Evolutionary conservation across 2,888 invertebrate species (phyloP), one percentile per base, ranked within the genome.

Genomic region (Aphrophora alni): DNA sequence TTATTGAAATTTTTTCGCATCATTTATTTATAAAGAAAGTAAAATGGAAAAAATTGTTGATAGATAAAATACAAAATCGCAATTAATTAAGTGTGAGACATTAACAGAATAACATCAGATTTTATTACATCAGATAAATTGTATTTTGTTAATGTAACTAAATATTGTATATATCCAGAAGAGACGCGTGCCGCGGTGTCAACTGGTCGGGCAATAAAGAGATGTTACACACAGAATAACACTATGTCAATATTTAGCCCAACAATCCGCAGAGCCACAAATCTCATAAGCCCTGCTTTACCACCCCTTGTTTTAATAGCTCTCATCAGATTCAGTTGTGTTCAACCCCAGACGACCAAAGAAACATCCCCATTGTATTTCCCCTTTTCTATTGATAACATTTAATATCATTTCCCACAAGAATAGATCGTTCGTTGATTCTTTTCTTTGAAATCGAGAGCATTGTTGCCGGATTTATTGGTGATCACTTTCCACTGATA

Each of bases 301-400:
- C 59, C 59, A 21, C 59, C 59, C 59, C 59, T 59, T 59, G 59
- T 59, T 59, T 59, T 59, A 59, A 59, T 59, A 21, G 59, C 59
- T n/a, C 59, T 59, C 59, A 59, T 59, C 59, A 59, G 10, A 21
- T 59, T 59, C 59, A 59, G 12, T 14, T 14, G 14, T 14, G 14
- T 17, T 17, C 44, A 4, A 44, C 44, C 44, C 59, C 21, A 5
- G 59, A 59, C 59, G 12, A 59, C 59, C 59, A 14, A 59, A 59
- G 59, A 59, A 59, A 59, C 59, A 21, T 21, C 59, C 59, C 59
- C 10, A 59, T 59, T 59, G 59, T 59, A 59, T 8, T 2, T 21
- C 59, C 59, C 59, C 21, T 59, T 59, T 59, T 59, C 59, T 59
- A 59, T 59, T 59, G 59, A 59, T 59, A 59, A 59, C 59, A 59